Conservation (phyloP, 2,888 invertebrate species). For the Anthrax anthrax region DNA sequence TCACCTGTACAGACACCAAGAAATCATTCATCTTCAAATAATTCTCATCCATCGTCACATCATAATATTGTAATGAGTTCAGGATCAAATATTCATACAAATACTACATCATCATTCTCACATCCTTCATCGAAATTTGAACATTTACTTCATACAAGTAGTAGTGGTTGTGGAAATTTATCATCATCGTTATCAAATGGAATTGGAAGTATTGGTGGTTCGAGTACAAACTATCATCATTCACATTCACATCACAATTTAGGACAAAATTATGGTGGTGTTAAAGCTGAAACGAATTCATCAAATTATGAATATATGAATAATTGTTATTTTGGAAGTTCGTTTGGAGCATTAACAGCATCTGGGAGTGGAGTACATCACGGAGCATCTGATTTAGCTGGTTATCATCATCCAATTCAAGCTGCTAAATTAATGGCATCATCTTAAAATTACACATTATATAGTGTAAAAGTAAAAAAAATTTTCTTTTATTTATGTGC, state of each 20-base stretch:
- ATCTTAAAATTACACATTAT: constrained; percentile 38
- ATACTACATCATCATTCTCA: constrained; percentile 17
- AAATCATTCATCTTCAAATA: constrained; percentile 8
- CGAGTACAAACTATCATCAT: constrained; percentile 27
- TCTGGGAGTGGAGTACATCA: constrained; percentile 21
- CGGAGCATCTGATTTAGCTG: constrained; percentile 46
- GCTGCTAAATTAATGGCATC: constrained; percentile 74
- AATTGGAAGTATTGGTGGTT: constrained; percentile 1
- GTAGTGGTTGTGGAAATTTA: constrained; percentile 11
- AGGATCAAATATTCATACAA: constrained; percentile 14
- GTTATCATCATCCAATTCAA: constrained; percentile 71
- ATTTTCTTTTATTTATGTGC: too few relatives aligned
- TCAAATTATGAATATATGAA: constrained; percentile 35
- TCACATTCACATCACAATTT: constrained; percentile 17
- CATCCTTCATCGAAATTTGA: constrained; percentile 21
- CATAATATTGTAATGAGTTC: constrained; percentile 18
- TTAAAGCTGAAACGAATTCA: constrained; percentile 31
- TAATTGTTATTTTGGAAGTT: constrained; percentile 33
- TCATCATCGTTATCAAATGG: constrained; percentile 6
- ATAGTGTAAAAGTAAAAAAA: too few relatives aligned
- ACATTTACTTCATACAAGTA: constrained; percentile 18
- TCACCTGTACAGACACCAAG: constrained; percentile 14
- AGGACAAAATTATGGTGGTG: constrained; percentile 20
- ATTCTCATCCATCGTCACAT: constrained; percentile 13
- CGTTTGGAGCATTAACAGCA: constrained; percentile 28